A percentile compares a stretch with the other conserved stretches of the same genome.
Evolutionary conservation across 2,888 invertebrate species (phyloP).

Genomic region (Apantesis nais): DNA sequence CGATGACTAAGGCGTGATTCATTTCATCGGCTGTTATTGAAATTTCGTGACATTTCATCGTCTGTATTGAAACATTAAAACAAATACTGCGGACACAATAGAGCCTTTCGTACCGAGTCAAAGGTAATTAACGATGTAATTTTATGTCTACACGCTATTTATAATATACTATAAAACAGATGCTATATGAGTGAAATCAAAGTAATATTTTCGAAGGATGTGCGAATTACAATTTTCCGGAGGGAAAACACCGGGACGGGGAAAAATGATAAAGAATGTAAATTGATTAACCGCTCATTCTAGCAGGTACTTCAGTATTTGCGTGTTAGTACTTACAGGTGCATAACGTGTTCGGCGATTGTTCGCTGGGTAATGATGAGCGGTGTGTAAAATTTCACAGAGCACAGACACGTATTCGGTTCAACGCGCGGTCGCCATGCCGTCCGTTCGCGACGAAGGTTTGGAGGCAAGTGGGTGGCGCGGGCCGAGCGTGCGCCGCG

Average conservation of each 20-base stretch:
- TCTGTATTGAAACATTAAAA: constrained; percentile 44
- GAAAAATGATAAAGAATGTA: constrained; percentile 35
- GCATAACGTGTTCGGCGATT: constrained; percentile 51
- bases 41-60: constrained; percentile 54
- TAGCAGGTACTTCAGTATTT: neutral
- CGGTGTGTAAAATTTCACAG: constrained; percentile 59
- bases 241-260: constrained; percentile 56
- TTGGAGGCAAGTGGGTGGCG: constrained; percentile 63
- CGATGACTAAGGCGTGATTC: constrained; percentile 59
- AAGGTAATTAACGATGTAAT: constrained; percentile 37
- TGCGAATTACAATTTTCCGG: constrained; percentile 56
- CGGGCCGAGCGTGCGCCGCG: constrained; percentile 39
- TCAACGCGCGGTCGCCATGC: constrained; percentile 65
- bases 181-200: constrained; percentile 41
- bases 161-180: constrained; percentile 22
- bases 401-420: constrained; percentile 60
- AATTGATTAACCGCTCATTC: constrained; percentile 15
- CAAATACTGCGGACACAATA: constrained; percentile 43
- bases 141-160: constrained; percentile 28
- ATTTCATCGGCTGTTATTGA: constrained; percentile 47
- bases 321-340: constrained; percentile 58
- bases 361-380: constrained; percentile 40
- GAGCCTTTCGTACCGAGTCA: constrained; percentile 36
- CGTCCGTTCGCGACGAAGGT: constrained; percentile 71
- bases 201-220: constrained; percentile 34